Conservation (phyloP, 2,797 vertebrate species). For the Enteromius treurensis region DNA sequence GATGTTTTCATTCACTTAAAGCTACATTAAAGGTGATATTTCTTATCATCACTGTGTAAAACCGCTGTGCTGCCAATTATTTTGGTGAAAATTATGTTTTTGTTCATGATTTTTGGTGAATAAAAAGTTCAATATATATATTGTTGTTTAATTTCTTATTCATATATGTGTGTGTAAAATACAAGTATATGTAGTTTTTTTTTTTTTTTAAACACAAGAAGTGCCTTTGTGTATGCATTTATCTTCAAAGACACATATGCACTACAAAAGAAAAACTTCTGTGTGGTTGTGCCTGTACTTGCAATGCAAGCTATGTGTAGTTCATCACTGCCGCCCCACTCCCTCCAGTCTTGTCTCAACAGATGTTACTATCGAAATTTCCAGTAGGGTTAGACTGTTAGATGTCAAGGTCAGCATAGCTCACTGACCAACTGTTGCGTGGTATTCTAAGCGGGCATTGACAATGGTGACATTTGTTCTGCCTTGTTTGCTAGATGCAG, state of each 20-base stretch:
- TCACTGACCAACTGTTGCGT: constrained; percentile 56
- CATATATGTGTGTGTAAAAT: no score
- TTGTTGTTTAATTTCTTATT: no score
- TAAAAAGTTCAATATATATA: no score
- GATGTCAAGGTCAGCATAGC: constrained; percentile 58
- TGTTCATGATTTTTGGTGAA: background rate
- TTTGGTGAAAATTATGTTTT: no score
- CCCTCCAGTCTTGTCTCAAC: background rate
- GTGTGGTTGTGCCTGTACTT: background rate
- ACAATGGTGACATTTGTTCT: constrained; percentile 22
- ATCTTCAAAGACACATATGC: background rate
- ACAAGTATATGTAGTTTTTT: background rate
- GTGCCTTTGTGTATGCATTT: constrained; percentile 2
- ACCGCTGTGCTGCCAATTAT: no score
- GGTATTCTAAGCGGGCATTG: constrained; percentile 53
- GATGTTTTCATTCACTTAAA: no score
- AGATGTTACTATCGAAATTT: constrained; percentile 16
- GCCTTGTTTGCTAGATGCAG: constrained; percentile 13
- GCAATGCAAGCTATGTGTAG: background rate
- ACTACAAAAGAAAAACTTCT: background rate
- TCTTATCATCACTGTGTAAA: no score
- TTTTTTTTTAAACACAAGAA: constrained; percentile 13
- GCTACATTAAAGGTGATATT: no score
- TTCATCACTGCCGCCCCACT: background rate
- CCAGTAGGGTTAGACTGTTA: constrained; percentile 17